Percentiles rank a stretch among this genome's conserved stretches.
These are phyloP conservation scores for Diorhabda sublineata DNA, from an alignment of 1,140 invertebrate species.

Conservation along the genomic window DNA sequence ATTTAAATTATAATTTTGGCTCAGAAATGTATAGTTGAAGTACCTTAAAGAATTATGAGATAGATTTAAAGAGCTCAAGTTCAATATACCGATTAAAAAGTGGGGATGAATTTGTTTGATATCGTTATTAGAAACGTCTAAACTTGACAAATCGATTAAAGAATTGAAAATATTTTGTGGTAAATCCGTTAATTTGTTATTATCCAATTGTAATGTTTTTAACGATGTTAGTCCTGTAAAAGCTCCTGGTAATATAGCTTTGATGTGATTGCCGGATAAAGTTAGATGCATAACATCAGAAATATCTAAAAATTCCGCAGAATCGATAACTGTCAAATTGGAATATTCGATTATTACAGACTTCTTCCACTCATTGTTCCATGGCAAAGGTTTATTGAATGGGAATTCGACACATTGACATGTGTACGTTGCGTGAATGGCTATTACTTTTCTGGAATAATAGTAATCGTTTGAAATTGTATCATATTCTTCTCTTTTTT, in stretches of 20 bases:
- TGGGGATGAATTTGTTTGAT: not conserved
- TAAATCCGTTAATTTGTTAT: not conserved
- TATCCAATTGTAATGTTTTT: not conserved
- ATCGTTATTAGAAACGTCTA: constrained; percentile 7
- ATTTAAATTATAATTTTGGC: not conserved
- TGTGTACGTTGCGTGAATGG: too few relatives aligned
- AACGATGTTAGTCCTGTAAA: not conserved
- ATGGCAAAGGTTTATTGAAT: too few relatives aligned
- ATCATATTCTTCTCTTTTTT: too few relatives aligned
- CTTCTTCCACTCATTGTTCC: too few relatives aligned
- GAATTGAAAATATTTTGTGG: constrained; percentile 8
- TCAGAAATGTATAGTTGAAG: not conserved
- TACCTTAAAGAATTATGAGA: not conserved
- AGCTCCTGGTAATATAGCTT: not conserved
- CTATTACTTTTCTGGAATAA: too few relatives aligned
- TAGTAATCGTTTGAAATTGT: too few relatives aligned
- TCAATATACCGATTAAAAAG: not conserved
- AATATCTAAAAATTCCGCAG: not conserved
- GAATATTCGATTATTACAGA: not conserved
- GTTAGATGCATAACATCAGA: not conserved
- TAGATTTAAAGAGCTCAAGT: constrained; percentile 5
- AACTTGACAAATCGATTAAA: not conserved
- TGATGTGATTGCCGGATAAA: not conserved
- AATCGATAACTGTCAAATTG: not conserved
- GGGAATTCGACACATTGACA: too few relatives aligned